Base-by-base conservation (phyloP, 2,797 vertebrate genomes). In the Parambassis ranga region DNA sequence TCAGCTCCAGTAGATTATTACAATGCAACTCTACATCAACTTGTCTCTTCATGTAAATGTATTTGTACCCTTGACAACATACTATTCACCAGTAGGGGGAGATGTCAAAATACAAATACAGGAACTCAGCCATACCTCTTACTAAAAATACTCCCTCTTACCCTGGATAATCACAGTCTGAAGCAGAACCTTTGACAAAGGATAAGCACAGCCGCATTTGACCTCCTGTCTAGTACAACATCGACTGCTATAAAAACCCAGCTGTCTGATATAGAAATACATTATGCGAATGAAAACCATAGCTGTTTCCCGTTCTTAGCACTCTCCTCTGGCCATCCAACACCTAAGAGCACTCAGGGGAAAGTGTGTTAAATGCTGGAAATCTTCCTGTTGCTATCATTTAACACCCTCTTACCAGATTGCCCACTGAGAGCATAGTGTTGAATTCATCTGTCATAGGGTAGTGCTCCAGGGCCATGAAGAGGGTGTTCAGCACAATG, bases 381-480 rank as follows among this genome's bases (percentile, higher is more conserved):
- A 71, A 71, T 36, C 26, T 31, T 27, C 58, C 46, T n/a, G 14
- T 8, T 30, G 15, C 2, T 33, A n/a, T 65, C 65, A 18, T 20
- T 24, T 35, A 27, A 67, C n/a, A 19, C 33, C 50, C 93, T 94
- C 95, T 95, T 88, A 99, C 98, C 96, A 95, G 90, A 87, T 99
- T 99, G 41, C 98, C 98, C 2, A 98, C 92, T 36, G 93, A 94
- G 18, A 99, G 93, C 96, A 99, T 96, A 22, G 93, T 91, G 80
- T 95, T 95, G 69, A 99, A 99, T 65, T 98, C 96, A 0, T 93
- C 87, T 0, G 97, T 97, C 98, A 99, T 99, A 77, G 98, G 96
- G 71, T 99, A 97, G 61, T 99, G 98, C 70, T 99, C 98, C 88
- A 99, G 57, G 0, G 97, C 96, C 98, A 99, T 99, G 92, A 99